Percentiles rank a stretch among this genome's conserved stretches.
phyloP scores from a whole-genome alignment of 2,888 invertebrate species.

The Andrena praecox region DNA sequence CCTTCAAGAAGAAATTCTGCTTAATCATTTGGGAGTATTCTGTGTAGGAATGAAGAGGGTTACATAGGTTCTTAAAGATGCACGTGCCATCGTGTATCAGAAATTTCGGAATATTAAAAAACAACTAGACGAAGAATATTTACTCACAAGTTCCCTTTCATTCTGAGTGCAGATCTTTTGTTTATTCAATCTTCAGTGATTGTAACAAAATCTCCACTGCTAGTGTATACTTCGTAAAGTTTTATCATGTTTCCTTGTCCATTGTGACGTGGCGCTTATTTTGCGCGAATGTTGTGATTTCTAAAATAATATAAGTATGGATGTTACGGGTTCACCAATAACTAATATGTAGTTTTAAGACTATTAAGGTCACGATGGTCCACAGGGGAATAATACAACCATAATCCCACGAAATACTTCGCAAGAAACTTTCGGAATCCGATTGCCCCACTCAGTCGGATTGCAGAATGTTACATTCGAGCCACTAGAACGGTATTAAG shows the following conservation, averaged over 20 bases:
- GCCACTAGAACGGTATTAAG: slow-evolving; percentile 13
- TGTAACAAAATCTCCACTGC: too few relatives aligned
- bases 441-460: slow-evolving; percentile 16
- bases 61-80: background rate
- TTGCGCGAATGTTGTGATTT: background rate
- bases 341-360: background rate
- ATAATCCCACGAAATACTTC: slow-evolving; percentile 52
- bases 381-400: slow-evolving; percentile 33
- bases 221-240: too few relatives aligned
- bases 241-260: too few relatives aligned
- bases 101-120: background rate
- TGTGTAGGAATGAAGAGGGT: background rate
- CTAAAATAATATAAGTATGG: slow-evolving; percentile 4
- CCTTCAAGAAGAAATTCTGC: slow-evolving; percentile 1
- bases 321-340: slow-evolving; percentile 9
- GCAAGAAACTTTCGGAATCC: slow-evolving; percentile 51
- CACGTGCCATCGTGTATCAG: background rate
- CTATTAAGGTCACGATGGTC: slow-evolving; percentile 27
- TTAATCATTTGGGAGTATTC: slow-evolving; percentile 7
- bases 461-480: slow-evolving; percentile 40
- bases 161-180: too few relatives aligned
- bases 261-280: background rate
- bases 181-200: too few relatives aligned
- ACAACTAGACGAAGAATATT: background rate
- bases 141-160: background rate